Percentiles rank a stretch among this genome's conserved stretches.
These are phyloP conservation scores for Ciconia maguari DNA, from an alignment of 2,113 vertebrate genomes.

Conservation along the genomic window DNA sequence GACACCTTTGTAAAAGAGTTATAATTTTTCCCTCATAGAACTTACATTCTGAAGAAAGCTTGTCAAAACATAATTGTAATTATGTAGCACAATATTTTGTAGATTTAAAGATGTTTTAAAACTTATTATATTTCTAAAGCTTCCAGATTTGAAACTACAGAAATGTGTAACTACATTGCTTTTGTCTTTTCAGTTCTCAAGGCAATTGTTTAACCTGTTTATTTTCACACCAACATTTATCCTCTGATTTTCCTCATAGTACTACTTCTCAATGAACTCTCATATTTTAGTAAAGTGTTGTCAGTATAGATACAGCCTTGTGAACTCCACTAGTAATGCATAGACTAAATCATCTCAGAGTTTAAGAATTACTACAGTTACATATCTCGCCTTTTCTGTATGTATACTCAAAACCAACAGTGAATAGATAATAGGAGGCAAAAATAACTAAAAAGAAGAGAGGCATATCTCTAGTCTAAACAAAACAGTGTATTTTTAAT, in stretches of 20 bases:
- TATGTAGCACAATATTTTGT: slow-evolving; percentile 65
- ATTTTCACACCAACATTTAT: slow-evolving; percentile 3
- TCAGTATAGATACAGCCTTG: neutral
- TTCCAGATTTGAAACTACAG: slow-evolving; percentile 21
- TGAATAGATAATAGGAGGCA: slow-evolving; percentile 22
- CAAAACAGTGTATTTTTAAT: slow-evolving; percentile 70
- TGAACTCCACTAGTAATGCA: slow-evolving; percentile 40
- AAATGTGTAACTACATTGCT: neutral
- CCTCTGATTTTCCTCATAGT: neutral
- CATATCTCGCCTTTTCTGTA: neutral
- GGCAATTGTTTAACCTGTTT: slow-evolving; percentile 62
- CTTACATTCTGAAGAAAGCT: slow-evolving; percentile 36
- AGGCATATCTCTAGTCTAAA: slow-evolving; percentile 44
- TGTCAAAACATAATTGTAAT: slow-evolving; percentile 71
- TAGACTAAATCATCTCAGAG: neutral
- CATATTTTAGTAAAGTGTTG: neutral
- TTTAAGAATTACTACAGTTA: neutral
- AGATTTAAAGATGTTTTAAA: slow-evolving; percentile 65
- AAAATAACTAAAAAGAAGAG: slow-evolving; percentile 46
- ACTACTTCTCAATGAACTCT: neutral
- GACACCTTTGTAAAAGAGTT: slow-evolving; percentile 16
- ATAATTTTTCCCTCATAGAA: slow-evolving; percentile 27
- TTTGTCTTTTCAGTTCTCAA: slow-evolving; percentile 60
- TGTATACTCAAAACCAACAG: neutral
- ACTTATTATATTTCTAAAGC: slow-evolving; percentile 63